Conservation (phyloP, 37 sponge, comb jelly and placozoan genomes). For the Bolinopsis microptera region DNA sequence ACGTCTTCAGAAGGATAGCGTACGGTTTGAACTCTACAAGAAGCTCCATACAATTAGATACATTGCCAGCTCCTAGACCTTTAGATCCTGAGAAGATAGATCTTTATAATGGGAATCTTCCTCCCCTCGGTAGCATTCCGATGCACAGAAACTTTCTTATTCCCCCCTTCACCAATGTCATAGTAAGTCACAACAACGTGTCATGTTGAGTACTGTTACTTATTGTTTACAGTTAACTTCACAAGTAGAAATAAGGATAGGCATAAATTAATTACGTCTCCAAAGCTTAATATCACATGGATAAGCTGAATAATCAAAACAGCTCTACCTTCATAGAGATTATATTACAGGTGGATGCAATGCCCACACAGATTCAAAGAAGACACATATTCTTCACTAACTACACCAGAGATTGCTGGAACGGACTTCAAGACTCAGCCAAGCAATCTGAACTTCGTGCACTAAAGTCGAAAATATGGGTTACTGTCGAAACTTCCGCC, state of each 20-base stretch:
- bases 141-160: conserved; percentile 28
- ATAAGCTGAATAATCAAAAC: too few species aligned
- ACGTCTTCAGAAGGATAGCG: conserved; percentile 41
- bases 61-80: conserved; percentile 5
- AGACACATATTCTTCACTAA: conserved; percentile 61
- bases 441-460: conserved; percentile 25
- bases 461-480: conserved; percentile 28
- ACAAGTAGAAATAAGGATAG: too few species aligned
- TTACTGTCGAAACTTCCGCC: conserved; percentile 13
- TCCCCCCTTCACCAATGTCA: conserved; percentile 26
- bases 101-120: conserved; percentile 30
- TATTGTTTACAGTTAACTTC: too few species aligned
- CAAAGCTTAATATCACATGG: too few species aligned
- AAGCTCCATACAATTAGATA: conserved; percentile 7
- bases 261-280: too few species aligned
- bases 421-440: conserved; percentile 28
- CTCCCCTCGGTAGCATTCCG: conserved; percentile 23
- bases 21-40: conserved; percentile 14
- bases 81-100: conserved; percentile 44
- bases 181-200: conserved; percentile 30
- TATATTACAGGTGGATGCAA: conserved; percentile 36
- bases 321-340: too few species aligned
- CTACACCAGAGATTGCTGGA: conserved; percentile 56
- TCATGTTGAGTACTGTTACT: too few species aligned
- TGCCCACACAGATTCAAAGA: conserved; percentile 22